Evolutionary conservation across 2,797 vertebrate species (phyloP), one percentile per base, ranked within the genome.

Genomic region (Sphaeramia orbicularis): DNA sequence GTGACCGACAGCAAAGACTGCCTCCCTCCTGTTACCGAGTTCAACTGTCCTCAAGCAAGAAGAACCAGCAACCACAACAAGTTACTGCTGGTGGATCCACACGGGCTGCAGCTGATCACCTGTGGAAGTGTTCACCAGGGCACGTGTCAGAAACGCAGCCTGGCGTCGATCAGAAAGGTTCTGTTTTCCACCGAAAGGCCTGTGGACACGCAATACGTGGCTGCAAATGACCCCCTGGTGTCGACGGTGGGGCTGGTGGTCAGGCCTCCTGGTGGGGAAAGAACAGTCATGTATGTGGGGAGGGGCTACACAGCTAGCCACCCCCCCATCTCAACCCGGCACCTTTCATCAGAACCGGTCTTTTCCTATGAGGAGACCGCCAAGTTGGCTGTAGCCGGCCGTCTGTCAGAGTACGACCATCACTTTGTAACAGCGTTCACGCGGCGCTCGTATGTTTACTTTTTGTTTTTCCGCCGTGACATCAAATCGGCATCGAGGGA

Each of bases 311-410:
- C 97, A 0, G 95, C 97, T 88, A 96, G 95, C 78, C 96, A 98
- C 65, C 97, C 97, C 2, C 96, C 97, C 15, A 97, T 99, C 83
- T 98, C 97, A 0, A 99, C 97, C 1, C 94, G 97, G 10, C 95
- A 97, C 70, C 93, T 99, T 66, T 88, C 86, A 35, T 94, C 95
- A 10, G 94, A 95, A 44, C 95, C 96, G 0, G 79, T 96, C 67
- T 99, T 99, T 86, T 98, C 97, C 47, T 98, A 98, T 0, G 97
- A 99, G 87, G 97, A 99, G 90, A 98, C 96, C 0, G 97, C 97
- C 8, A 99, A 98, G 80, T 82, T 99, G 12, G 96, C 97, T 0
- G 96, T 99, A 49, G 93, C 94, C 0, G 96, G 96, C 4, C 94
- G 96, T 4, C 94, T 98, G 24, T 96, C 97, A 0, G 97, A 98